These are phyloP conservation scores for Drosophila malerkotliana DNA, from an alignment of 1,140 invertebrate species.

Conservation along the genomic window DNA sequence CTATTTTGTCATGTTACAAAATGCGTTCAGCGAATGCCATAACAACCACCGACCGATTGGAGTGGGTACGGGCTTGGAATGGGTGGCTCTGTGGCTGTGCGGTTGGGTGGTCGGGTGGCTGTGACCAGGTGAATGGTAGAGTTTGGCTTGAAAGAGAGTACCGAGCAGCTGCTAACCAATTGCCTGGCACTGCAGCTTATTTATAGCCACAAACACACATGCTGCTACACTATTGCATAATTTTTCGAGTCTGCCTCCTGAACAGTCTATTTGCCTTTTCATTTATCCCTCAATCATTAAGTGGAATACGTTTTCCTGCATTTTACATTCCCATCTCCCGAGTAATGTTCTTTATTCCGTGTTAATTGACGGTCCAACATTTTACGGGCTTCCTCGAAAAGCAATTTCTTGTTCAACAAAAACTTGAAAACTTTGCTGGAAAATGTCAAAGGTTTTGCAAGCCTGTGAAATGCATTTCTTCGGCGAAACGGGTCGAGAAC, in stretches of 20 bases:
- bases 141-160: not conserved
- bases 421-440: slow-evolving; percentile 42
- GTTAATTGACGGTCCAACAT: slow-evolving; percentile 40
- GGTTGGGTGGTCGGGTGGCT: not conserved
- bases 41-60: slow-evolving; percentile 61
- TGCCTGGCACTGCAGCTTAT: slow-evolving; percentile 45
- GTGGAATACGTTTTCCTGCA: not conserved
- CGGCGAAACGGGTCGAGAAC: slow-evolving; percentile 5
- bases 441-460: slow-evolving; percentile 47
- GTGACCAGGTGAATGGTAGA: not conserved
- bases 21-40: slow-evolving; percentile 72
- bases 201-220: slow-evolving; percentile 25
- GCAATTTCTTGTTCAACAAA: slow-evolving; percentile 46
- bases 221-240: slow-evolving; percentile 49
- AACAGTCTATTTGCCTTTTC: not conserved
- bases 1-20: slow-evolving; percentile 69
- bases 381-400: slow-evolving; percentile 34
- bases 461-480: slow-evolving; percentile 41
- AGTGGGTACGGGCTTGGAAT: slow-evolving; percentile 10
- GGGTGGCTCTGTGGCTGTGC: not conserved
- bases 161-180: slow-evolving; percentile 64
- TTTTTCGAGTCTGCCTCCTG: not conserved
- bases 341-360: slow-evolving; percentile 31
- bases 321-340: not conserved
- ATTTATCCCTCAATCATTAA: slow-evolving; percentile 7